Conservation (phyloP, 2,888 invertebrate species). For the Parnassius mnemosyne region DNA sequence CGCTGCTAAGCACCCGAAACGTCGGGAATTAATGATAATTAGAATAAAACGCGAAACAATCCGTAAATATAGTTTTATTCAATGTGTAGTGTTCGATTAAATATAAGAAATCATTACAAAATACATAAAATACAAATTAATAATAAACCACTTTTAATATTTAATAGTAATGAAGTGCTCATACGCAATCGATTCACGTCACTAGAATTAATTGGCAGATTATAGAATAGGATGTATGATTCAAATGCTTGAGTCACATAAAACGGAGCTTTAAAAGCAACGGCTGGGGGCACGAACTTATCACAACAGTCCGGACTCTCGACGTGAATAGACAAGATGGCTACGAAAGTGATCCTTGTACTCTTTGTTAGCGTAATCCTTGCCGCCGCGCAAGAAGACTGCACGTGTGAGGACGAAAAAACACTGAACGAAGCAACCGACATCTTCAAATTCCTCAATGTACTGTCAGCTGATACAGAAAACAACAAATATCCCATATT, state of each 20-base stretch:
- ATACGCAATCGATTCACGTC: slow-evolving; percentile 3
- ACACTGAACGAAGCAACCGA: slow-evolving; percentile 3
- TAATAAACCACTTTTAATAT: no score
- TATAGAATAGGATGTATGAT: slow-evolving; percentile 6
- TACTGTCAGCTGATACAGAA: background rate
- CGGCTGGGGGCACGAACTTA: background rate
- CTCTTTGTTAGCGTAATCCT: background rate
- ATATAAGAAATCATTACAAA: no score
- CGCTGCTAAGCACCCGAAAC: no score
- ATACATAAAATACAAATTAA: no score
- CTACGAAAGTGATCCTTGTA: slow-evolving; percentile 8
- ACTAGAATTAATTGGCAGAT: slow-evolving; percentile 9
- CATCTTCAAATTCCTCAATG: slow-evolving; percentile 13
- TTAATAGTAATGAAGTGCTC: background rate
- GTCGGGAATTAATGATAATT: no score
- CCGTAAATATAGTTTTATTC: no score
- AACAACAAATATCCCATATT: slow-evolving; percentile 29
- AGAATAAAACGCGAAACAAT: no score
- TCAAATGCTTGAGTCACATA: slow-evolving; percentile 16
- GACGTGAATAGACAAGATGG: slow-evolving; percentile 16
- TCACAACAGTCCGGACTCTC: slow-evolving; percentile 8
- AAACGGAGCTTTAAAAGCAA: slow-evolving; percentile 6
- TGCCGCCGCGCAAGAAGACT: slow-evolving; percentile 1
- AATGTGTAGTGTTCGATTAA: no score
- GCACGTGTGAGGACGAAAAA: slow-evolving; percentile 7